A percentile compares a stretch with the other conserved stretches of the same genome.
phyloP scores from a whole-genome alignment of 2,888 invertebrate genomes.

The Sthenelais limicola region DNA sequence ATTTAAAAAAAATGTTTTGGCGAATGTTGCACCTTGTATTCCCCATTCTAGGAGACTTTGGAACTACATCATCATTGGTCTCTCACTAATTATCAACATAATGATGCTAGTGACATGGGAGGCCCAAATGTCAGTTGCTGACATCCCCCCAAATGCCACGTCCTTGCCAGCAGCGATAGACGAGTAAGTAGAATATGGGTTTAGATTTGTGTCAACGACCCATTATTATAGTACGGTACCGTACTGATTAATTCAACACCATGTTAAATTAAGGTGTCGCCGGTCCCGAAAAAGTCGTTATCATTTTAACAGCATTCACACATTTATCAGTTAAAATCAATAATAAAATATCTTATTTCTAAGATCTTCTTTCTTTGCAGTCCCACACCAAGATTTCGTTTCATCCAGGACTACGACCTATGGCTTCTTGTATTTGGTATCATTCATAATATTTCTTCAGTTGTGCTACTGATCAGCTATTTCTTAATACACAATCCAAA shows the following conservation, averaged over 20 bases:
- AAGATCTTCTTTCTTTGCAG: neutral
- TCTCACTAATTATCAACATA: conserved; percentile 50
- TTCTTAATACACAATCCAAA: conserved; percentile 22
- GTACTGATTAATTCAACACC: neutral
- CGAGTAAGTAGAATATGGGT: neutral
- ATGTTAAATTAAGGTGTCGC: neutral
- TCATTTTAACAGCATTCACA: neutral
- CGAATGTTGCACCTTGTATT: neutral
- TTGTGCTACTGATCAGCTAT: conserved; percentile 25
- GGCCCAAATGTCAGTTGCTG: conserved; percentile 41
- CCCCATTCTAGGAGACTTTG: conserved; percentile 36
- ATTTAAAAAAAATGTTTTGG: too few relatives aligned
- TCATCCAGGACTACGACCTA: neutral
- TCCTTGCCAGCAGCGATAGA: neutral
- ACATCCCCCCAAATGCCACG: neutral
- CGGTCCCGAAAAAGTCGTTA: neutral
- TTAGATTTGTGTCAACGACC: neutral
- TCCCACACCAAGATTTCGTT: neutral
- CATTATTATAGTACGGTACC: neutral
- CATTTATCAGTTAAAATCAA: too few relatives aligned
- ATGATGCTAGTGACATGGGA: conserved; percentile 50
- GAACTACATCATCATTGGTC: conserved; percentile 42
- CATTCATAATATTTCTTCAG: conserved; percentile 15
- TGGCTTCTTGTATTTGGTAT: neutral
- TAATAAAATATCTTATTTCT: neutral